phyloP scores from a whole-genome alignment of 2,888 invertebrate species.

The Abrostola triplasia region DNA sequence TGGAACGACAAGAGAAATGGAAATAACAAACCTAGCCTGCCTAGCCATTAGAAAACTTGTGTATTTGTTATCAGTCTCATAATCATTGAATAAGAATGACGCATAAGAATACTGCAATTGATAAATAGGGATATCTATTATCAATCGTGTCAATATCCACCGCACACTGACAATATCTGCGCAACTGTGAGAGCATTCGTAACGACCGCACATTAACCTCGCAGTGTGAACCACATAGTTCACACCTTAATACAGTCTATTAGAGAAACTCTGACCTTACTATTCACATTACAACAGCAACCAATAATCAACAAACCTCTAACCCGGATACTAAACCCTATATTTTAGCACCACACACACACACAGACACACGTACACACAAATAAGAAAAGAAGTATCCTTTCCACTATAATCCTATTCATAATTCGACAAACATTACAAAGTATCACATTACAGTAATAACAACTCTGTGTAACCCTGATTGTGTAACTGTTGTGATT shows the following conservation, averaged over 20 bases:
- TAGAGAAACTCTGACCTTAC: background rate
- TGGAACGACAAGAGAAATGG: too few relatives aligned
- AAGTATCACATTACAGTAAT: slow-evolving; percentile 36
- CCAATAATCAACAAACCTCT: slow-evolving; percentile 20
- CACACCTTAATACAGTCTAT: background rate
- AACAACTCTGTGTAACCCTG: slow-evolving; percentile 21
- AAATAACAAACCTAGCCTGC: too few relatives aligned
- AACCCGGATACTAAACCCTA: slow-evolving; percentile 23
- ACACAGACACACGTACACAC: slow-evolving; percentile 8
- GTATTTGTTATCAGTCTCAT: too few relatives aligned
- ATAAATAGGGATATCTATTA: too few relatives aligned
- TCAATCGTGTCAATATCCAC: too few relatives aligned
- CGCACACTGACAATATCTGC: too few relatives aligned
- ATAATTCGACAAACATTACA: slow-evolving; percentile 45
- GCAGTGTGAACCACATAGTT: background rate
- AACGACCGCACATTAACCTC: too few relatives aligned
- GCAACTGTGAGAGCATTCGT: too few relatives aligned
- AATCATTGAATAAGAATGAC: too few relatives aligned
- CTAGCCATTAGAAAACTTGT: too few relatives aligned
- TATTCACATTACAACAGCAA: slow-evolving; percentile 4
- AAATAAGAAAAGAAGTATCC: slow-evolving; percentile 26
- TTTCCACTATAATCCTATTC: slow-evolving; percentile 22
- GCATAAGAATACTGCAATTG: too few relatives aligned
- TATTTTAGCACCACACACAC: slow-evolving; percentile 34
- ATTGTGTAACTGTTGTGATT: slow-evolving; percentile 17